Evolutionary conservation across 2,797 vertebrate genomes (phyloP).

Genomic region (Gallirallus australis): DNA sequence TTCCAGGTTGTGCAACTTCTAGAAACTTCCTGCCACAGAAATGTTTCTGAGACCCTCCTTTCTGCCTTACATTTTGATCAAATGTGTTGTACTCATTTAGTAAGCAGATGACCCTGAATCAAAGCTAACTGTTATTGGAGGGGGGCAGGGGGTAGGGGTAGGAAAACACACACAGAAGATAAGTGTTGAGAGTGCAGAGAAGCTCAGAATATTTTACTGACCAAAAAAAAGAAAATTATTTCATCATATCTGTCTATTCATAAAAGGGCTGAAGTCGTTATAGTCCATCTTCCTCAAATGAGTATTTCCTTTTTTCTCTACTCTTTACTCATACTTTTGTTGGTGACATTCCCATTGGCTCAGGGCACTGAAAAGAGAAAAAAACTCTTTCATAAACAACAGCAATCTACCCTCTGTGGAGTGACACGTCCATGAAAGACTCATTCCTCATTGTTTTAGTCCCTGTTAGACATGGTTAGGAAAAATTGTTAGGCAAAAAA

Average conservation of each 20-base stretch:
- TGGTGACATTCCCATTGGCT: neutral
- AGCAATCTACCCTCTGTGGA: neutral
- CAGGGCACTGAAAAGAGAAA: neutral
- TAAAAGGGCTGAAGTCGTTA: neutral
- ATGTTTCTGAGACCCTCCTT: neutral
- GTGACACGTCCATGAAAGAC: neutral
- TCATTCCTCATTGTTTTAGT: neutral
- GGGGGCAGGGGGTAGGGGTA: accelerated
- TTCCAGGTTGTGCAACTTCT: neutral
- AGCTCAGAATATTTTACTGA: neutral
- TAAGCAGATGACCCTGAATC: neutral
- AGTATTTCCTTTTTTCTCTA: neutral
- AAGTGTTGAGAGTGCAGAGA: neutral
- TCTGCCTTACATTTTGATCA: neutral
- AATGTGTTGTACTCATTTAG: neutral
- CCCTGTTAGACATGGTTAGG: neutral
- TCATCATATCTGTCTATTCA: neutral
- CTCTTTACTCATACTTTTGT: neutral
- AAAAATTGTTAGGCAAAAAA: neutral
- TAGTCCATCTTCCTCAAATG: neutral
- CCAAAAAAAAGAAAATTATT: neutral
- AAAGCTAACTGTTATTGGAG: neutral
- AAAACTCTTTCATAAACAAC: neutral
- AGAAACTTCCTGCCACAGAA: neutral
- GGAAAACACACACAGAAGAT: neutral